Conservation (phyloP, 2,113 vertebrate species). For the Lepisosteus oculatus region DNA sequence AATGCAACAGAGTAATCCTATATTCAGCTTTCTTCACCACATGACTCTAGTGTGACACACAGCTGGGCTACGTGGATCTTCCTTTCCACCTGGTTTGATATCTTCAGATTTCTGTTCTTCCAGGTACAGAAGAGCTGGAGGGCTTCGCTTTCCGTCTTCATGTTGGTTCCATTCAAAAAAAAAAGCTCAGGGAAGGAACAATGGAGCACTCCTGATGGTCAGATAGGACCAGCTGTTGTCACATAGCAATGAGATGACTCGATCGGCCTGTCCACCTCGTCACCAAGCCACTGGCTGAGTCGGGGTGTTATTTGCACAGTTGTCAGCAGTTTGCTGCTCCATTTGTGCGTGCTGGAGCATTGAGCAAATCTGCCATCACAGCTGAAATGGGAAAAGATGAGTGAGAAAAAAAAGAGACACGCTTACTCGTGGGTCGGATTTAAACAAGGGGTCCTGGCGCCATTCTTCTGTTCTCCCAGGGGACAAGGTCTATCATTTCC, state of each 20-base stretch:
- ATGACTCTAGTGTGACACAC: too few relatives aligned
- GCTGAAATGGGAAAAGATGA: slow-evolving; percentile 32
- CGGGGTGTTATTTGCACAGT: slow-evolving; percentile 40
- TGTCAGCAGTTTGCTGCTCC: slow-evolving; percentile 49
- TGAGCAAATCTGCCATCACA: slow-evolving; percentile 47
- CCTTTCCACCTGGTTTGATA: too few relatives aligned
- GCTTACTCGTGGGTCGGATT: not conserved
- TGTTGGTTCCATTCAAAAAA: not conserved
- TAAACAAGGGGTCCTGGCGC: not conserved
- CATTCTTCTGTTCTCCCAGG: not conserved
- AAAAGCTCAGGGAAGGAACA: too few relatives aligned
- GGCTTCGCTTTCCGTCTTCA: too few relatives aligned
- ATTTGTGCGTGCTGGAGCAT: slow-evolving; percentile 32
- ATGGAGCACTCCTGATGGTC: slow-evolving; percentile 5
- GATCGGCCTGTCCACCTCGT: slow-evolving; percentile 20
- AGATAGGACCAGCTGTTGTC: slow-evolving; percentile 12
- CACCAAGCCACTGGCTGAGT: slow-evolving; percentile 8
- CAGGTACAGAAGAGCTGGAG: too few relatives aligned
- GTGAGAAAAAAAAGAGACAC: not conserved
- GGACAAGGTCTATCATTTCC: not conserved
- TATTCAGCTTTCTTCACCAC: too few relatives aligned
- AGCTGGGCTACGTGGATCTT: too few relatives aligned
- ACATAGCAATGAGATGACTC: slow-evolving; percentile 31
- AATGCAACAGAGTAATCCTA: too few relatives aligned
- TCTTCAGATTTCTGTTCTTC: too few relatives aligned